Conservation (phyloP, 1,140 invertebrate species). For the Cherax quadricarinatus region DNA sequence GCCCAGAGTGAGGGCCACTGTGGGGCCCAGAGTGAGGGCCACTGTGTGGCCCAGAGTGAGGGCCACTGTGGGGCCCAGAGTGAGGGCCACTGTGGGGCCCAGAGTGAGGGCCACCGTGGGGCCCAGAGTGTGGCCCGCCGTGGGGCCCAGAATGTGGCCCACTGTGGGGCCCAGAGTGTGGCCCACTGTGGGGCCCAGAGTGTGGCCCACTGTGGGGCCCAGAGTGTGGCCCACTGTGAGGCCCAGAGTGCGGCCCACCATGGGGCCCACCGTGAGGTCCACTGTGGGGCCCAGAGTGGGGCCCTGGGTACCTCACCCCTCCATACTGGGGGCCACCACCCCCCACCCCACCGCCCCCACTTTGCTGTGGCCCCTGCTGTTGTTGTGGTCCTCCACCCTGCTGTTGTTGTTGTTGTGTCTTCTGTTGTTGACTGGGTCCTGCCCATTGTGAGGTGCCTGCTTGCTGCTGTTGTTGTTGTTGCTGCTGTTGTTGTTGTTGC, state of each 20-base stretch:
- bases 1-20: no score
- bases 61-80: not conserved
- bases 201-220: not conserved
- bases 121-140: no score
- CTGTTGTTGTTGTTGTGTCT: conserved; percentile 20
- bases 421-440: conserved; percentile 16
- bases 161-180: no score
- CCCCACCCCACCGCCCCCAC: conserved; percentile 29
- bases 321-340: conserved; percentile 34
- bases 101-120: conserved; percentile 14
- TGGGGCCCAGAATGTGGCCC: no score
- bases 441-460: not conserved
- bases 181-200: no score
- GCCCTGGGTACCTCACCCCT: conserved; percentile 20
- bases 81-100: not conserved
- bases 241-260: no score
- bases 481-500: not conserved
- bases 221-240: conserved; percentile 17
- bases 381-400: conserved; percentile 6
- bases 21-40: no score
- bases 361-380: conserved; percentile 15
- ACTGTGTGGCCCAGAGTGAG: no score
- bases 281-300: no score
- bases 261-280: no score
- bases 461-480: conserved; percentile 25